Evolutionary conservation across 2,113 vertebrate species (phyloP).

Genomic region (Lipophrys pholis): DNA sequence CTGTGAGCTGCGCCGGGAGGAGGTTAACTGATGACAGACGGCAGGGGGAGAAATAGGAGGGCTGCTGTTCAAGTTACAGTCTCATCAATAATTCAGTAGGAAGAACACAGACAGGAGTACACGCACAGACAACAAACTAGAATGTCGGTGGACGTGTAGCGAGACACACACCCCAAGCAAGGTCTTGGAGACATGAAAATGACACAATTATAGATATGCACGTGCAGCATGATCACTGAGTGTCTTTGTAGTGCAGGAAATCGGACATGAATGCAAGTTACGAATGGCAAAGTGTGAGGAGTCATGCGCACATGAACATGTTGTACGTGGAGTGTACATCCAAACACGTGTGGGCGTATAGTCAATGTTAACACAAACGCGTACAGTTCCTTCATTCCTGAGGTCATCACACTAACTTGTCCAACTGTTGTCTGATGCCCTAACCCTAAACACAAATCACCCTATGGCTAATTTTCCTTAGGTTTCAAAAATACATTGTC

Average conservation of each 20-base stretch:
- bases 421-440: too few species aligned
- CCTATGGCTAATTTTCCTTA: too few species aligned
- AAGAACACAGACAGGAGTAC: conserved; percentile 40
- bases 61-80: conserved; percentile 67
- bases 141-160: conserved; percentile 25
- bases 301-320: not conserved
- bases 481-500: too few species aligned
- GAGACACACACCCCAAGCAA: conserved; percentile 19
- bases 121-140: conserved; percentile 51
- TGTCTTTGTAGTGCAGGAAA: too few species aligned
- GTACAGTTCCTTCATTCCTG: too few species aligned
- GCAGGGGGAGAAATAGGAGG: conserved; percentile 32
- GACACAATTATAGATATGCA: conserved; percentile 21
- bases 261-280: too few species aligned
- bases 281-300: not conserved
- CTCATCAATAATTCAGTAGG: conserved; percentile 79
- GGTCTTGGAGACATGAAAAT: not conserved
- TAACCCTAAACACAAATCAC: too few species aligned
- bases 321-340: not conserved
- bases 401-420: too few species aligned
- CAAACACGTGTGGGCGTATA: not conserved
- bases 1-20: conserved; percentile 25
- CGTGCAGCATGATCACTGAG: not conserved
- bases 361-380: not conserved
- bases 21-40: conserved; percentile 54